Evolutionary conservation across 2,113 vertebrate species (phyloP).

Genomic region (Tupaia chinensis): DNA sequence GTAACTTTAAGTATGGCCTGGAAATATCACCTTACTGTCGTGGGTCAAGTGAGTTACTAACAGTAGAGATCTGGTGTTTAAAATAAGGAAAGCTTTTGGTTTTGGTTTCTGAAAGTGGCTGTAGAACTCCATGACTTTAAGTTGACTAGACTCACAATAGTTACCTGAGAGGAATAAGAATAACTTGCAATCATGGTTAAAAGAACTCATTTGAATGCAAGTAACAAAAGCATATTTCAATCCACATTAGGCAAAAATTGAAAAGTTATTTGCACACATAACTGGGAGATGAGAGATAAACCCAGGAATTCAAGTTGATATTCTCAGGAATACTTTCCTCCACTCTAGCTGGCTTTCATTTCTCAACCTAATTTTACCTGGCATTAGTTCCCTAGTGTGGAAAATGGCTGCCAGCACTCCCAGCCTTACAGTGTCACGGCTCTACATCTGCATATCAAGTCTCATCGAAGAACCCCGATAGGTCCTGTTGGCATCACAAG

Average conservation of each 20-base stretch:
- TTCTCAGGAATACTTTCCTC: background rate
- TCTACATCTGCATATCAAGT: background rate
- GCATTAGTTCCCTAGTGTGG: background rate
- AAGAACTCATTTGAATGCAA: background rate
- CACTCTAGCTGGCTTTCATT: background rate
- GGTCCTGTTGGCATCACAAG: background rate
- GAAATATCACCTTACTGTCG: background rate
- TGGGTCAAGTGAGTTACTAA: slow-evolving; percentile 1
- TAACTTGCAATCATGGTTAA: background rate
- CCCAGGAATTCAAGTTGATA: background rate
- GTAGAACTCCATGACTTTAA: background rate
- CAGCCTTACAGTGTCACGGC: background rate
- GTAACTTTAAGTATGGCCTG: background rate
- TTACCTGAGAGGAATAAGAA: background rate
- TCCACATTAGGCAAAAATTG: background rate
- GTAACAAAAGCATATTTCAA: background rate
- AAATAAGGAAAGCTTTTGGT: background rate
- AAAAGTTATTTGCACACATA: background rate
- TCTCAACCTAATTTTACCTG: background rate
- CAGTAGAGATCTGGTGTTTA: background rate
- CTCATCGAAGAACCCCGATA: background rate
- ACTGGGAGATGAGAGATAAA: background rate
- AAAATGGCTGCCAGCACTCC: background rate
- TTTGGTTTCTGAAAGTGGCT: background rate
- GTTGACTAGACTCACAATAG: background rate